Base-by-base conservation (phyloP, 1,140 invertebrate genomes). In the Sycophaga agraensis region DNA sequence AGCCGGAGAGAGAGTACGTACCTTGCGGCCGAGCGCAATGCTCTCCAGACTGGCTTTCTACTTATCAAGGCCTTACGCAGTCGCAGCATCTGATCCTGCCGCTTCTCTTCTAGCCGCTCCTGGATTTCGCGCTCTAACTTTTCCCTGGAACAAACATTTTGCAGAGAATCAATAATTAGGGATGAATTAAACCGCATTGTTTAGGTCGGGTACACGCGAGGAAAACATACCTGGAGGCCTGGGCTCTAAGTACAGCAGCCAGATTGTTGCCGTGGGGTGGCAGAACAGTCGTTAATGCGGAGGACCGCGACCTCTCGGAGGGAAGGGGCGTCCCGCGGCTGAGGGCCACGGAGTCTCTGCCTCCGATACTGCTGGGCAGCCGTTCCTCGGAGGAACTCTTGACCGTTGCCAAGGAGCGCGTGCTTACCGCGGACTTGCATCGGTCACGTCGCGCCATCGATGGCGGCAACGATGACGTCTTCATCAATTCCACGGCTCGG, bases 191-290 rank as follows among this genome's bases (percentile, higher is more conserved):
- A 39, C 9, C 2, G n/a, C n/a, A n/a, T 16, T 39, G 11, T 37
- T 37, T 1, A 2, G 4, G 26, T 28, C 21, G 6, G 39, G 11
- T 9, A 16, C n/a, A n/a, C n/a, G n/a, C n/a, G n/a, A n/a, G n/a
- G n/a, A n/a, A n/a, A 26, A 46, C 45, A 1, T 74, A 84, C 84
- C 82, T 80, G 7, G 87, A 85, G 0, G 85, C 83, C 73, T 89
- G 86, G 50, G 88, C 88, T 74, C 88, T 79, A 24, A 90, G 73
- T 55, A 90, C 76, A 2, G 88, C 86, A n/a, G 88, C 88, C 62
- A 89, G 78, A 69, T 90, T 90, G 5, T 84, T 88, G 53, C 87
- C 82, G 48, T 84, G 84, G 1, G 84, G 70, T 0, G 84, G 82
- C 22, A 79, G 72, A 22, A 76, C 57, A 17, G 82, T 77, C 0